These are phyloP conservation scores for Nymphalis io DNA, from an alignment of 1,140 invertebrate genomes.

Conservation along the genomic window DNA sequence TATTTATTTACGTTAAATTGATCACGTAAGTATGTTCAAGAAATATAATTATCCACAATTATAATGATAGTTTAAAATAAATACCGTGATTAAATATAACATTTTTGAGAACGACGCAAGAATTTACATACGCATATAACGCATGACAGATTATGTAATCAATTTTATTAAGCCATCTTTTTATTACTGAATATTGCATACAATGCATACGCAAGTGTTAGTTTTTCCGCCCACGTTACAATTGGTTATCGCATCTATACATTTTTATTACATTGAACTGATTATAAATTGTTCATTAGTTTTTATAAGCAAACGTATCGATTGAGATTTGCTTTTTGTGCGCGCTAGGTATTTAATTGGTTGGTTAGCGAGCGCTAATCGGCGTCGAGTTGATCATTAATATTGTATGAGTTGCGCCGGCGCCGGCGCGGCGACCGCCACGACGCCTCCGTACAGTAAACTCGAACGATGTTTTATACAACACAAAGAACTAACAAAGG, in stretches of 20 bases:
- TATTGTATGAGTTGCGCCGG: conserved; percentile 64
- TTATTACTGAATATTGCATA: neutral
- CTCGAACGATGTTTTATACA: conserved; percentile 28
- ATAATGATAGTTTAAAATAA: neutral
- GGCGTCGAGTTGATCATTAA: conserved; percentile 52
- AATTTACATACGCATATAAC: too few relatives aligned
- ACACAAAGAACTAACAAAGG: conserved; percentile 34
- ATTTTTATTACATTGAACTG: conserved; percentile 23
- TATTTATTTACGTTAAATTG: neutral
- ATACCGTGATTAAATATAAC: neutral
- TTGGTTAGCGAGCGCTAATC: conserved; percentile 43
- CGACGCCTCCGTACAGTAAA: conserved; percentile 24
- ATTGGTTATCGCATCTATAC: conserved; percentile 10
- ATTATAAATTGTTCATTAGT: conserved; percentile 24
- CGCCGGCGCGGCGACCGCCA: conserved; percentile 53
- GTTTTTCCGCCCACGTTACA: conserved; percentile 6
- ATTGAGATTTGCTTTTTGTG: conserved; percentile 35
- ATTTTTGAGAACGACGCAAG: neutral
- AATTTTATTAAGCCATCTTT: neutral
- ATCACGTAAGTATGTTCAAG: neutral
- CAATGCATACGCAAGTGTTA: neutral
- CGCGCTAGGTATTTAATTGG: conserved; percentile 39
- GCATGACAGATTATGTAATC: neutral
- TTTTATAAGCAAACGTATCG: conserved; percentile 22
- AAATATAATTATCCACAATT: neutral